Conservation (phyloP, 1,140 invertebrate genomes). For the Hyles vespertilio region DNA sequence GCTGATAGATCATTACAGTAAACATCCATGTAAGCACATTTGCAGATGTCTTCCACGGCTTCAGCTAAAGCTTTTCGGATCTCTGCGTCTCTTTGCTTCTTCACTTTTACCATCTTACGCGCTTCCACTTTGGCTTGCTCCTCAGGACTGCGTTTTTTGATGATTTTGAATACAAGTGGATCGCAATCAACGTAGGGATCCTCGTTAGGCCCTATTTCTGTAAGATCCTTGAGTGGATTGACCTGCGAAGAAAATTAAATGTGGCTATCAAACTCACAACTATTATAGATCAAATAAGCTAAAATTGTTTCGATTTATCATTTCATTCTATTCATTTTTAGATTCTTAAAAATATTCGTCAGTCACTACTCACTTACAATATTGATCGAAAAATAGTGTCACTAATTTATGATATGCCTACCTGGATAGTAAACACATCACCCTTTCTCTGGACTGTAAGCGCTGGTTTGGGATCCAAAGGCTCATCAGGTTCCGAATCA, state of each 20-base stretch:
- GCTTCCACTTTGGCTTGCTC: slow-evolving; percentile 66
- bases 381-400: no score
- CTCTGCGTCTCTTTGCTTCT: slow-evolving; percentile 60
- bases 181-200: slow-evolving; percentile 77
- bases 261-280: no score
- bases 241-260: slow-evolving; percentile 46
- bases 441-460: slow-evolving; percentile 76
- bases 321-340: no score
- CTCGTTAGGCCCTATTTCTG: slow-evolving; percentile 69
- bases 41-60: slow-evolving; percentile 68
- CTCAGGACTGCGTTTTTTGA: slow-evolving; percentile 71
- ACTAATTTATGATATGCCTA: slow-evolving; percentile 22
- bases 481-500: slow-evolving; percentile 61
- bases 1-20: slow-evolving; percentile 68
- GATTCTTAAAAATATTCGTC: no score
- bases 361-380: no score
- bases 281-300: no score
- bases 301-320: no score
- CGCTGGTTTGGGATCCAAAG: slow-evolving; percentile 70
- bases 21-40: slow-evolving; percentile 72
- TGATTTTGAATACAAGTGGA: slow-evolving; percentile 77
- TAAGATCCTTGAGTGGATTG: slow-evolving; percentile 76
- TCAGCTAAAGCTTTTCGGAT: slow-evolving; percentile 63
- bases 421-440: slow-evolving; percentile 75
- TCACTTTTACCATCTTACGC: slow-evolving; percentile 62